Percentiles rank a stretch among this genome's conserved stretches.
Evolutionary conservation across 2,113 vertebrate species (phyloP).

Genomic region (Tragelaphus buxtoni): DNA sequence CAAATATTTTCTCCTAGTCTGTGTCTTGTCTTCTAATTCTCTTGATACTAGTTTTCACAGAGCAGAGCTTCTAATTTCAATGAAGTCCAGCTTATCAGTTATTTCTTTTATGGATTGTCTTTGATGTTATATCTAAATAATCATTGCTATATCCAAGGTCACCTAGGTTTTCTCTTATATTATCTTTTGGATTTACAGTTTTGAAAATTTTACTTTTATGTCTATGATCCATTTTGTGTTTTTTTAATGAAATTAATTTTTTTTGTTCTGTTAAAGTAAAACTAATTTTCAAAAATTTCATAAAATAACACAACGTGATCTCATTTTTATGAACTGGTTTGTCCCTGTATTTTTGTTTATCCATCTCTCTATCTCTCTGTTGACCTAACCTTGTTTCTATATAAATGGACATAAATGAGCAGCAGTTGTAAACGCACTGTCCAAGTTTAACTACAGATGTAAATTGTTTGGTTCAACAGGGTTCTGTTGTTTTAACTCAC

Average conservation of each 20-base stretch:
- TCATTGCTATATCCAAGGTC: too few relatives aligned
- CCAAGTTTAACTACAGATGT: too few relatives aligned
- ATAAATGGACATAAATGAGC: too few relatives aligned
- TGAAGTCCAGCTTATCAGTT: not conserved
- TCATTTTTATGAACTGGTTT: not conserved
- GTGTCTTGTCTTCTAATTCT: not conserved
- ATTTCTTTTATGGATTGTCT: not conserved
- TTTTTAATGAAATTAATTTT: not conserved
- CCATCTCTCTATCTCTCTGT: not conserved
- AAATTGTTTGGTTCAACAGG: fast-evolving
- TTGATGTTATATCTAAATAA: not conserved
- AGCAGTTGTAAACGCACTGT: not conserved
- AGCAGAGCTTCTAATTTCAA: not conserved
- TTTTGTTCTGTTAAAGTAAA: not conserved
- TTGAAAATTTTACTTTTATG: not conserved
- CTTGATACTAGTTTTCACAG: not conserved
- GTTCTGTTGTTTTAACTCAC: not conserved
- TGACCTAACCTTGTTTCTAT: too few relatives aligned
- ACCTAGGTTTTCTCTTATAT: not conserved
- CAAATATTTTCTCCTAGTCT: not conserved
- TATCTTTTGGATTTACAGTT: not conserved
- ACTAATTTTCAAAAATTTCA: not conserved
- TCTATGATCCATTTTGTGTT: not conserved
- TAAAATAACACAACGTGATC: not conserved
- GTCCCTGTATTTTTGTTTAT: not conserved